Conservation (phyloP, 2,797 vertebrate genomes). For the Pangasius krempfi region DNA sequence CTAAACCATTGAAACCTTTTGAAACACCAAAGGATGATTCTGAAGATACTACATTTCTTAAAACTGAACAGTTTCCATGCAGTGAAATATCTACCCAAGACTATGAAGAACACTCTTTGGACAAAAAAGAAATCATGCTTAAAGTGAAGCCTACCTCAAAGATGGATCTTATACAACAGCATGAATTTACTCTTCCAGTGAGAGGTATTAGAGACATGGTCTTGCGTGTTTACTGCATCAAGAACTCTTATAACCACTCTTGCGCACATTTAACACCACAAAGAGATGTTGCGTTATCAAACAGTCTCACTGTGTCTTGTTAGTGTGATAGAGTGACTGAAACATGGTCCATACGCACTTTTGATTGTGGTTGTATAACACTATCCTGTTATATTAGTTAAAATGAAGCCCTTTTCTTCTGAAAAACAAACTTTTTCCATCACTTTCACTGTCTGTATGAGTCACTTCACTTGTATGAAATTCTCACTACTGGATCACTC, state of each 20-base stretch:
- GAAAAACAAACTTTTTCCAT: not conserved
- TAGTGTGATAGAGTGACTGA: not conserved
- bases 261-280: slow-evolving; percentile 19
- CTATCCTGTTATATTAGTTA: not conserved
- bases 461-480: slow-evolving; percentile 1
- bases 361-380: not conserved
- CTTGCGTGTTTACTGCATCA: slow-evolving; percentile 23
- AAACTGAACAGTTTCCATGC: not conserved
- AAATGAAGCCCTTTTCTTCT: not conserved
- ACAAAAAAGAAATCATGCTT: not conserved
- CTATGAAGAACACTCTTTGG: slow-evolving; percentile 14
- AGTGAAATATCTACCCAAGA: not conserved
- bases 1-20: not conserved
- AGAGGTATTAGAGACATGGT: slow-evolving; percentile 30
- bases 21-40: not conserved
- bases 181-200: slow-evolving; percentile 13
- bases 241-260: slow-evolving; percentile 33
- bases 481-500: slow-evolving; percentile 3
- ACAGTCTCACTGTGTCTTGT: slow-evolving; percentile 8
- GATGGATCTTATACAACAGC: slow-evolving; percentile 23
- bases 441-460: slow-evolving; percentile 1
- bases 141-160: not conserved
- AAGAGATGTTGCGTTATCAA: slow-evolving; percentile 1
- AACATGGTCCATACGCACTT: not conserved
- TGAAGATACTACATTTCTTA: slow-evolving; percentile 10